Conservation (phyloP, 2,113 vertebrate genomes). For the Sialia sialis region DNA sequence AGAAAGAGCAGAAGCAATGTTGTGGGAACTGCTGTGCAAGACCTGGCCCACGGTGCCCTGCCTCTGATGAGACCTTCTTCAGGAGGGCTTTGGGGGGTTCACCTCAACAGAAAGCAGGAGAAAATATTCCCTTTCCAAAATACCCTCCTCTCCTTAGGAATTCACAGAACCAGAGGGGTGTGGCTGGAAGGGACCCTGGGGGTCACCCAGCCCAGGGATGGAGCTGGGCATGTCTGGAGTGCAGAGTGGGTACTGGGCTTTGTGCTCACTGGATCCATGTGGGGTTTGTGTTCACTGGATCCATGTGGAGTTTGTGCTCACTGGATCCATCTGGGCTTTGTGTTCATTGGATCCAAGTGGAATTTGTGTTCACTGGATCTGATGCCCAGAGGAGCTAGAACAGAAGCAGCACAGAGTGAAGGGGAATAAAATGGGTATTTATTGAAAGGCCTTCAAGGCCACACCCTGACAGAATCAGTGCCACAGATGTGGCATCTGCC, state of each 20-base stretch:
- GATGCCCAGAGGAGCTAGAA: no score
- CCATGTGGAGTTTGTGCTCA: no score
- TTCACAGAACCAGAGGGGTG: neutral
- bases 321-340: no score
- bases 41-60: fast-evolving
- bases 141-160: neutral
- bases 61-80: neutral
- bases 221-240: fast-evolving
- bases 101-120: neutral
- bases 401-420: no score
- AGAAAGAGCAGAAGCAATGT: fast-evolving
- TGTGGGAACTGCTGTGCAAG: neutral
- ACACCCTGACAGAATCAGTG: no score
- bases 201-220: neutral
- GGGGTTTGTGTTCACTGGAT: neutral
- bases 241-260: neutral
- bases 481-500: no score
- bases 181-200: neutral
- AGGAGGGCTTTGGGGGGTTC: neutral
- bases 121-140: neutral
- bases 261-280: neutral
- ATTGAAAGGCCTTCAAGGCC: no score
- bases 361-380: no score
- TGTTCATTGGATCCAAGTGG: no score
- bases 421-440: no score